Conservation (phyloP, 2,888 invertebrate genomes). For the Pollenia griseotomentosa region DNA sequence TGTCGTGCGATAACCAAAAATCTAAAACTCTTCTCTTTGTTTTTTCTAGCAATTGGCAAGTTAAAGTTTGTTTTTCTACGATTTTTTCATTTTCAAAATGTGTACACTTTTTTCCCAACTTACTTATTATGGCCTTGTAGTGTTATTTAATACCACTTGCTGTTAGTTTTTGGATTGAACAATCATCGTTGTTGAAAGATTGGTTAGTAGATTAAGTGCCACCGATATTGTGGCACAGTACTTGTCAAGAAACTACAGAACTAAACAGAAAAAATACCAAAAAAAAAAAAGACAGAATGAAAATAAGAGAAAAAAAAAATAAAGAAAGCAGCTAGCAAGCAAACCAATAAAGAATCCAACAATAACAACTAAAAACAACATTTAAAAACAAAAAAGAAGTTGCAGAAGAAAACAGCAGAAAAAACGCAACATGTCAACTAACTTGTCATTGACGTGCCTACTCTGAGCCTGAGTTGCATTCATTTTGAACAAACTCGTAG, state of each 20-base stretch:
- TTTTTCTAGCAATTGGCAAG: background rate
- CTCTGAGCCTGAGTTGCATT: constrained; percentile 57
- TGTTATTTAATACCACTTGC: constrained; percentile 73
- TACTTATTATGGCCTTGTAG: constrained; percentile 59
- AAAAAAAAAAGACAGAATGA: constrained; percentile 6
- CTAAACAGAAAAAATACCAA: constrained; percentile 29
- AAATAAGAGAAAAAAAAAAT: background rate
- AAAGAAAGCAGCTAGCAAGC: constrained; percentile 40
- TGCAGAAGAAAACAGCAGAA: constrained; percentile 1
- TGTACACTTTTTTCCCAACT: constrained; percentile 19
- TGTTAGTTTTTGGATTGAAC: constrained; percentile 71
- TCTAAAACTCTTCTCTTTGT: constrained; percentile 22
- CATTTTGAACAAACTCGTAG: constrained; percentile 35
- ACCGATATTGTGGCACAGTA: constrained; percentile 75
- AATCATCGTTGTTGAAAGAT: constrained; percentile 76
- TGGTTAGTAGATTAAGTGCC: constrained; percentile 82
- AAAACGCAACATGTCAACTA: constrained; percentile 72
- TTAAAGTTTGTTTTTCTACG: background rate
- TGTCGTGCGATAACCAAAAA: constrained; percentile 73
- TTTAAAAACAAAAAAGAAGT: constrained; percentile 3
- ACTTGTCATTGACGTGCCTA: constrained; percentile 73
- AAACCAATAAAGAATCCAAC: constrained; percentile 47
- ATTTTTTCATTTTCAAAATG: background rate
- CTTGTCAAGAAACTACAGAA: constrained; percentile 70
- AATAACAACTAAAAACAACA: constrained; percentile 40